Conservation (phyloP, 1,140 invertebrate genomes). For the Parapsyche elsis region DNA sequence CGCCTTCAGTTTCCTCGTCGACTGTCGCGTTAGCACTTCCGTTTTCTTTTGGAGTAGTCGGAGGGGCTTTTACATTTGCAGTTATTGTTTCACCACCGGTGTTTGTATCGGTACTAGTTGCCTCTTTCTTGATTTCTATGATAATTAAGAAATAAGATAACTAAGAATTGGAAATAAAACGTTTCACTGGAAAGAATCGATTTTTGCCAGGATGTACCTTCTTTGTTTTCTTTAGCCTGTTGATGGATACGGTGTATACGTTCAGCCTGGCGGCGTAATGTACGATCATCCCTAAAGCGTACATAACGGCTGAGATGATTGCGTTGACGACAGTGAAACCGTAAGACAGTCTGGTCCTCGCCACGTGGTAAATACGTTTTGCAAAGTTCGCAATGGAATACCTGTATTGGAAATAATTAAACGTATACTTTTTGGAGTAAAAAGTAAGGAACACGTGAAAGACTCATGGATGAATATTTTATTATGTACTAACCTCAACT, state of each 20-base stretch:
- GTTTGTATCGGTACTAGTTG: background rate
- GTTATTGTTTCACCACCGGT: constrained; percentile 13
- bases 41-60: constrained; percentile 56
- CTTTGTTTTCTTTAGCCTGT: constrained; percentile 59
- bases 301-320: constrained; percentile 79
- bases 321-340: constrained; percentile 77
- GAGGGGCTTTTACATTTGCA: background rate
- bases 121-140: constrained; percentile 21
- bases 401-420: no score
- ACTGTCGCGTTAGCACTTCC: constrained; percentile 52
- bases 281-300: constrained; percentile 78
- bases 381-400: constrained; percentile 79
- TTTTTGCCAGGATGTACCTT: background rate
- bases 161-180: background rate
- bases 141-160: background rate
- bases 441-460: no score
- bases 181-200: background rate
- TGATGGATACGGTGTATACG: constrained; percentile 72
- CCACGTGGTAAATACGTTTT: constrained; percentile 75
- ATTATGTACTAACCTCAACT: constrained; percentile 72
- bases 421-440: no score
- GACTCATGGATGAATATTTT: no score
- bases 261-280: constrained; percentile 74
- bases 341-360: constrained; percentile 69
- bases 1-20: constrained; percentile 67